These are phyloP conservation scores for Galbula dea DNA, from an alignment of 2,113 vertebrate species.

Conservation along the genomic window DNA sequence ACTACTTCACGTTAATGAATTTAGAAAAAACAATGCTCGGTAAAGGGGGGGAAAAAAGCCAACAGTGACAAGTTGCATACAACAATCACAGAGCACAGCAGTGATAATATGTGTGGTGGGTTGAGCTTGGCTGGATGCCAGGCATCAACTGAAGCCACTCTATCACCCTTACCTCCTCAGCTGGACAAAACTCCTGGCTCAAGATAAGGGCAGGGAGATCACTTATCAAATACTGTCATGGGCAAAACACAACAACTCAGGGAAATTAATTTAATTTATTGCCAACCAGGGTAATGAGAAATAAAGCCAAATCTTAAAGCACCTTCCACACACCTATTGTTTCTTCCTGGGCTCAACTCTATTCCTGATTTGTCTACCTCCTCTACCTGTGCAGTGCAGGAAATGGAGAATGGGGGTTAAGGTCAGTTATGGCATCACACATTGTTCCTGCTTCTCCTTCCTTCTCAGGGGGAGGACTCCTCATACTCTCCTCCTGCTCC, in stretches of 20 bases:
- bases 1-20: neutral
- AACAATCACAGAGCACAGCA: neutral
- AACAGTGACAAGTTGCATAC: neutral
- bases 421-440: neutral
- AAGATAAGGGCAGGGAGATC: neutral
- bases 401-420: neutral
- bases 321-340: too few relatives aligned
- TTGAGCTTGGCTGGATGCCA: neutral
- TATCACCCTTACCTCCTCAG: neutral
- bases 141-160: too few relatives aligned
- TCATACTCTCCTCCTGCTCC: neutral
- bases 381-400: accelerated
- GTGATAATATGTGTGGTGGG: neutral
- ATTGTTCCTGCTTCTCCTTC: neutral
- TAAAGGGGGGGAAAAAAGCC: neutral
- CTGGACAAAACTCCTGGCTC: too few relatives aligned
- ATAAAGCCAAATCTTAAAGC: neutral
- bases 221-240: accelerated
- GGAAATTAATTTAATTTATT: neutral
- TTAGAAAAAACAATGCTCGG: neutral
- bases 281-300: neutral
- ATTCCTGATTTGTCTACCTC: neutral
- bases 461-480: neutral
- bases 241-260: neutral
- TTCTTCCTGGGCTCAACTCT: neutral